These are phyloP conservation scores for Meloe dianella DNA, from an alignment of 2,888 invertebrate genomes.

Conservation along the genomic window DNA sequence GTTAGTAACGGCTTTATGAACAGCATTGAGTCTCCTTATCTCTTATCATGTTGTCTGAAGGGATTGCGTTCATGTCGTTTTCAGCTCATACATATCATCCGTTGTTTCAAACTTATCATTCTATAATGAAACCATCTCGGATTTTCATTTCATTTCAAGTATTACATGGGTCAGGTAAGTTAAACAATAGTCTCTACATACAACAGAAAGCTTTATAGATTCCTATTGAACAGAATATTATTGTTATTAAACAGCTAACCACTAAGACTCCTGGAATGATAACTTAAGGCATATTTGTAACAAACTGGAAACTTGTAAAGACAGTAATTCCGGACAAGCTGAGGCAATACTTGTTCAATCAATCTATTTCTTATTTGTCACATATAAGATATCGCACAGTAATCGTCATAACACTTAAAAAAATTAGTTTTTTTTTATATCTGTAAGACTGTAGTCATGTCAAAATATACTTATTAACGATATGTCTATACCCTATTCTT, in stretches of 20 bases:
- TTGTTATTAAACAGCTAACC: slow-evolving; percentile 29
- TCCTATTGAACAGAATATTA: slow-evolving; percentile 16
- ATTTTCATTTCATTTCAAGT: slow-evolving; percentile 22
- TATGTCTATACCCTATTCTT: too few species aligned
- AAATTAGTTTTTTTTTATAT: too few species aligned
- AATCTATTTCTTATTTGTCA: not conserved
- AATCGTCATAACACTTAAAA: too few species aligned
- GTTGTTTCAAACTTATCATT: slow-evolving; percentile 16
- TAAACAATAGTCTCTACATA: not conserved
- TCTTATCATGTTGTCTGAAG: slow-evolving; percentile 50
- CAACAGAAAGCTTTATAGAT: not conserved
- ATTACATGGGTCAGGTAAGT: slow-evolving; percentile 9
- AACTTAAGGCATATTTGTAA: slow-evolving; percentile 28
- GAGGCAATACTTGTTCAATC: slow-evolving; percentile 26
- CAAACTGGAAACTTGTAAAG: slow-evolving; percentile 30
- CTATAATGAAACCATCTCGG: slow-evolving; percentile 35
- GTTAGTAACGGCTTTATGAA: slow-evolving; percentile 56
- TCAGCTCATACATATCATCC: slow-evolving; percentile 38
- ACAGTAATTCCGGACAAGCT: slow-evolving; percentile 29
- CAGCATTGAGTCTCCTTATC: slow-evolving; percentile 48
- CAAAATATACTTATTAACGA: too few species aligned
- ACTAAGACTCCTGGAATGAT: slow-evolving; percentile 25
- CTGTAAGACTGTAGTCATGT: too few species aligned
- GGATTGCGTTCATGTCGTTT: slow-evolving; percentile 45
- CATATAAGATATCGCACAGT: not conserved